Base-by-base conservation (phyloP, 1,140 invertebrate genomes). In the Zaprionus taronus region DNA sequence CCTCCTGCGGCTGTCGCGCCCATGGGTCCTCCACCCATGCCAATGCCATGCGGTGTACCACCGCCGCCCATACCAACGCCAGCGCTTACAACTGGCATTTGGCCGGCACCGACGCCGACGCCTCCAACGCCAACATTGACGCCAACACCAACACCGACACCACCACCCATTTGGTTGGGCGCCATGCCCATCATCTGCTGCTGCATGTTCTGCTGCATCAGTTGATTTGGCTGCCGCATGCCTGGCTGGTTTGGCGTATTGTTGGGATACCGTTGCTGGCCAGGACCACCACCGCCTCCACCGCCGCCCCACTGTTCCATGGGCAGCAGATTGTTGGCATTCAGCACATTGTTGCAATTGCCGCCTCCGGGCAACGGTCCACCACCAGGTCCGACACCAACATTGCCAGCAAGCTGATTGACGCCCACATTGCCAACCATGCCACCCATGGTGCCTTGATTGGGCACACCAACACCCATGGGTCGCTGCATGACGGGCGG, bases 221-320 rank as follows among this genome's bases (percentile, higher is more conserved):
- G 53, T 77, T 94, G 93, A 73, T 79, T 93, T 51, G 93, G 93
- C 62, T 92, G 94, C 3, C 93, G 93, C 78, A 94, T 92, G 56
- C 69, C 72, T 90, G 92, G 74, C 86, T 91, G 55, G 84, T 92
- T 93, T 26, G 93, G 91, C 1, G 80, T 53, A 49, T 76, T 87
- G 63, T 83, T 87, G 6, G 70, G 73, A 56, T 87, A 87, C 4
- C 84, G 81, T 3, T 87, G 81, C 49, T 84, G 84, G 7, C 63
- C 70, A 51, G 78, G 79, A 1, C 47, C 47, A 4, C 62, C 76
- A 7, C 57, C 67, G 17, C 76, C 73, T 4, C 67, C 77, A 9
- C 81, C 80, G 12, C 71, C 65, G 24, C 85, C 94, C 96, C 95
- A 96, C 79, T 96, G 95, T 64, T 95, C 95, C 94, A 96, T 95